These are phyloP conservation scores for Ptycholaimellus sp. DNA, from an alignment of 2,888 invertebrate genomes.

Conservation along the genomic window DNA sequence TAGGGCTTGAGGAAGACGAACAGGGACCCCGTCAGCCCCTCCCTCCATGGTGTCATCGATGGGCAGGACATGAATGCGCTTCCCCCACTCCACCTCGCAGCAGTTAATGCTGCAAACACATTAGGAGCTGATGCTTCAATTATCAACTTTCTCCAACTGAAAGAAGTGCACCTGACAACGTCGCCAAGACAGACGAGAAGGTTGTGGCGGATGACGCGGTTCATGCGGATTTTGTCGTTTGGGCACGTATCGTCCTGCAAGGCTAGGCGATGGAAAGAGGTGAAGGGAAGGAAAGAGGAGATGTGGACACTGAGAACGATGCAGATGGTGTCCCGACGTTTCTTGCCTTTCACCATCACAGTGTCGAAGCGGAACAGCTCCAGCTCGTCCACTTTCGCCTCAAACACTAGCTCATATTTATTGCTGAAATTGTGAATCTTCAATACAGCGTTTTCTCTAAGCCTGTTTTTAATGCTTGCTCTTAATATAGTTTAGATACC, in stretches of 20 bases:
- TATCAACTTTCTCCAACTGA: too few relatives aligned
- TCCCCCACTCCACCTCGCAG: constrained; percentile 94
- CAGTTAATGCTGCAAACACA: too few relatives aligned
- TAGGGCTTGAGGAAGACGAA: constrained; percentile 94
- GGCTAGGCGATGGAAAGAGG: too few relatives aligned
- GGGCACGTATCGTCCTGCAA: constrained; percentile 79
- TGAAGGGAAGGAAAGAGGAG: too few relatives aligned
- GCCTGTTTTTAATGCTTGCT: too few relatives aligned
- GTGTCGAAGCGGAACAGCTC: constrained; percentile 93
- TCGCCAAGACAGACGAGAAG: constrained; percentile 80
- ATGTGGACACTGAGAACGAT: constrained; percentile 83
- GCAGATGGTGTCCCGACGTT: constrained; percentile 81
- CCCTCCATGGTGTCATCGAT: constrained; percentile 98
- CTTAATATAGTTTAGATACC: too few relatives aligned
- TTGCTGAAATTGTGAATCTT: too few relatives aligned
- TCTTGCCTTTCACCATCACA: constrained; percentile 80
- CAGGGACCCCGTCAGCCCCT: too few relatives aligned
- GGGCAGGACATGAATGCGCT: constrained; percentile 84
- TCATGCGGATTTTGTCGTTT: constrained; percentile 93
- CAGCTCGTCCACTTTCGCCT: constrained; percentile 93
- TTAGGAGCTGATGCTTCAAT: too few relatives aligned
- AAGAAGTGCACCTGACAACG: constrained; percentile 66
- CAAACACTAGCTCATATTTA: too few relatives aligned
- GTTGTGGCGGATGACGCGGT: constrained; percentile 74
- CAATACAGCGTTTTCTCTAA: too few relatives aligned